Percentiles rank a stretch among this genome's conserved stretches.
phyloP scores from a whole-genome alignment of 2,888 invertebrate genomes.

The Nomada hirtipes region DNA sequence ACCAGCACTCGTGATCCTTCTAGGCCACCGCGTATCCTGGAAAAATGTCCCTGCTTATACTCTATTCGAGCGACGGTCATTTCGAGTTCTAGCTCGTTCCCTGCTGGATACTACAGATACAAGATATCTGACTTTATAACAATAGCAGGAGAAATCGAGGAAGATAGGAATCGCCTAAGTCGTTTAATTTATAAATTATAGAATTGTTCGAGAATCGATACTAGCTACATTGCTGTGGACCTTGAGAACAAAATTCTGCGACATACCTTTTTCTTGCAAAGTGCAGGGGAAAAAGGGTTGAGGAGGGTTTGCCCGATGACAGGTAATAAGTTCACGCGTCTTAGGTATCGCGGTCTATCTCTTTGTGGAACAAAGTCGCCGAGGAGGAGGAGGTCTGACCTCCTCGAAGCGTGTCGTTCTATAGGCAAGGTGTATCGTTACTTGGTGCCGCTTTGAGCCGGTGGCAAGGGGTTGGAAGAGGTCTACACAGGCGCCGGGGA shows the following conservation, averaged over 20 bases:
- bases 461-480: constrained; percentile 73
- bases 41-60: constrained; percentile 10
- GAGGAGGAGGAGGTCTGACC: constrained; percentile 67
- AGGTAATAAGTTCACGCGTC: constrained; percentile 61
- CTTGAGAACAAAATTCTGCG: too few relatives aligned
- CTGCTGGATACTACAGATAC: too few relatives aligned
- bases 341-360: constrained; percentile 66
- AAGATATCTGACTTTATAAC: too few relatives aligned
- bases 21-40: constrained; percentile 15
- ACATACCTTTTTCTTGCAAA: too few relatives aligned
- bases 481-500: constrained; percentile 62
- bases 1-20: constrained; percentile 70
- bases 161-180: too few relatives aligned
- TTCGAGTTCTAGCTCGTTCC: background rate
- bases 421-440: constrained; percentile 81
- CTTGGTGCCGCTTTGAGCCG: constrained; percentile 80
- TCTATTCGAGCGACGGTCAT: background rate
- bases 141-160: too few relatives aligned
- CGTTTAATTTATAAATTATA: too few relatives aligned
- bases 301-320: constrained; percentile 24
- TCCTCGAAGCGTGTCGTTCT: constrained; percentile 65
- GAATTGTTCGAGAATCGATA: too few relatives aligned
- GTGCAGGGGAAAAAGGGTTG: background rate
- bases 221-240: too few relatives aligned
- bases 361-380: constrained; percentile 76